phyloP scores from a whole-genome alignment of 2,888 invertebrate genomes.

The Pterobdella sp. region DNA sequence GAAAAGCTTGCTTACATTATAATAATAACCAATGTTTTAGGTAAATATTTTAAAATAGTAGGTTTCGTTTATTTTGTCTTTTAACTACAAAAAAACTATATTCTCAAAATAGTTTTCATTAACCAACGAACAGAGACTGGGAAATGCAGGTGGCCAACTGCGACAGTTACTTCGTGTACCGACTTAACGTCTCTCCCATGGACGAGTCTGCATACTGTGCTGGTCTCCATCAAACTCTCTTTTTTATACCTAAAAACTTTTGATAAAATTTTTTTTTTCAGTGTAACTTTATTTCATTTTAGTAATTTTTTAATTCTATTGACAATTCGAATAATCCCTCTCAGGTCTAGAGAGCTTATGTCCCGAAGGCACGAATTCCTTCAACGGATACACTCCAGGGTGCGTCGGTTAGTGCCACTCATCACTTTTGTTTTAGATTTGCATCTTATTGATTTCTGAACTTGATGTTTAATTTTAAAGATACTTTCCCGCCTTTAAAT shows the following conservation, averaged over 20 bases:
- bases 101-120: no score
- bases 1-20: no score
- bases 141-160: slow-evolving; percentile 39
- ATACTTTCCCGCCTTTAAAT: slow-evolving; percentile 33
- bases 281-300: no score
- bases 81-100: no score
- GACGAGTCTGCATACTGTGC: slow-evolving; percentile 43
- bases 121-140: slow-evolving; percentile 32
- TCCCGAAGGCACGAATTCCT: slow-evolving; percentile 34
- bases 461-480: no score
- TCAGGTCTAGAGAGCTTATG: slow-evolving; percentile 33
- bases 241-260: neutral
- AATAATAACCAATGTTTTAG: no score
- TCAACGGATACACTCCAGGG: slow-evolving; percentile 34
- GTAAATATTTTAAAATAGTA: no score
- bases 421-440: no score
- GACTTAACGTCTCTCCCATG: slow-evolving; percentile 39
- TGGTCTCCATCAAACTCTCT: slow-evolving; percentile 26
- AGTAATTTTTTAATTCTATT: slow-evolving; percentile 3
- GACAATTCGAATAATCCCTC: neutral
- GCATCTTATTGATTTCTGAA: no score
- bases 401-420: slow-evolving; percentile 34
- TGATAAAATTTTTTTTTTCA: no score
- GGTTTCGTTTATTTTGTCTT: no score
- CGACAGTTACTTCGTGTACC: slow-evolving; percentile 40